Evolutionary conservation across 30 jellyfish, hydroid and myxozoan genomes (phyloP).

Genomic region (Pelagia noctiluca): DNA sequence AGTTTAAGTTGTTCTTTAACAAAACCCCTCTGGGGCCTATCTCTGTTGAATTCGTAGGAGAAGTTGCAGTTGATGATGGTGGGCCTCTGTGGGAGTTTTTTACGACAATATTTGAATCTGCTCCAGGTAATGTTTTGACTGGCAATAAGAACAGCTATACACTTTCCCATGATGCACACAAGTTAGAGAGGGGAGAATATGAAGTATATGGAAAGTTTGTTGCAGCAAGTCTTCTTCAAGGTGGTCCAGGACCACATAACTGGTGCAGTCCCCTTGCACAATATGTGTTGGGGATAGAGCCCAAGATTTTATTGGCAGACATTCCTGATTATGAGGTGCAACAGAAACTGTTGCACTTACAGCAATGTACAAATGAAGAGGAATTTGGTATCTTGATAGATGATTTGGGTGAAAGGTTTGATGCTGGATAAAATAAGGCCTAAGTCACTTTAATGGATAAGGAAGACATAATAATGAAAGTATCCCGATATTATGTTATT

Average conservation of each 20-base stretch:
- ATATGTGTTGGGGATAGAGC: constrained; percentile 16
- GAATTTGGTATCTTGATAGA: constrained; percentile 8
- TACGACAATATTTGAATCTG: constrained; percentile 11
- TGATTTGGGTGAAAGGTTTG: constrained; percentile 27
- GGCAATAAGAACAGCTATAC: constrained; percentile 23
- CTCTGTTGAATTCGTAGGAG: background rate
- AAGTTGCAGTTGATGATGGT: constrained; percentile 40
- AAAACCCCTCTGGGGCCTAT: constrained; percentile 16
- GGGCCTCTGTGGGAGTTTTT: constrained; percentile 48
- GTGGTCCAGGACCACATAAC: constrained; percentile 25
- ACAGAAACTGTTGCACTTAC: constrained; percentile 13
- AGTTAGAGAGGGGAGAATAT: constrained; percentile 12
- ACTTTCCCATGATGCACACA: constrained; percentile 24
- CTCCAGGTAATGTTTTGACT: constrained; percentile 6
- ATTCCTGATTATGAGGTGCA: constrained; percentile 40
- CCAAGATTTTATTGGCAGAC: background rate
- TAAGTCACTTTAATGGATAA: background rate
- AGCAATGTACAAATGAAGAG: constrained; percentile 25
- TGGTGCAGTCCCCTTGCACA: constrained; percentile 47
- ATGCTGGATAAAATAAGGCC: constrained; percentile 34
- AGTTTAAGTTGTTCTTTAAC: constrained; percentile 6
- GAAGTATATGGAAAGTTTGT: constrained; percentile 25
- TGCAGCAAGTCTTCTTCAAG: constrained; percentile 12
- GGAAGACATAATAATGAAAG: constrained; percentile 3
- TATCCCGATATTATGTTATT: constrained; percentile 1